Conservation (phyloP, 2,888 invertebrate species). For the Conistra vaccinii region DNA sequence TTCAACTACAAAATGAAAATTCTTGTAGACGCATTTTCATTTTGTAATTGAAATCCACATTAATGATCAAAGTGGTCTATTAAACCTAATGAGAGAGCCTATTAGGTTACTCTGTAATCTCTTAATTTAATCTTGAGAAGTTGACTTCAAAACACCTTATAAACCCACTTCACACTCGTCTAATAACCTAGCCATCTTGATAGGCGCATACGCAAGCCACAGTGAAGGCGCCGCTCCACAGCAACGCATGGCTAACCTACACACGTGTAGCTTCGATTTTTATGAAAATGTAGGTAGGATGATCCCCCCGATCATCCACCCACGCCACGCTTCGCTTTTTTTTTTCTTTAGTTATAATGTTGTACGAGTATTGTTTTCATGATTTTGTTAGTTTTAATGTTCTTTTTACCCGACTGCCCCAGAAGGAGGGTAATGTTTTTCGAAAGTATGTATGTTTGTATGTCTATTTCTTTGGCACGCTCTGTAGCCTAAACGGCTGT, state of each 20-base stretch:
- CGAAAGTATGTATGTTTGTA: too few species aligned
- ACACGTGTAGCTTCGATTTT: too few species aligned
- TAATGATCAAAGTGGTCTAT: background rate
- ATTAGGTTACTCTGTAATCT: background rate
- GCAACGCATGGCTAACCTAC: background rate
- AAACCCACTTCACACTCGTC: slow-evolving; percentile 28
- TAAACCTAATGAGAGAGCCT: background rate
- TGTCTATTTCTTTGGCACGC: too few species aligned
- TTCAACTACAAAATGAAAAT: too few species aligned
- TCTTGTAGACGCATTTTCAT: background rate
- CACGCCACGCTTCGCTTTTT: too few species aligned
- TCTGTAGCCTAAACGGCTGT: too few species aligned
- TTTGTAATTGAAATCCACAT: background rate
- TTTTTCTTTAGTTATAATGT: too few species aligned
- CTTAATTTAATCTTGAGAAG: slow-evolving; percentile 22
- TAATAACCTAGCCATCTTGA: slow-evolving; percentile 22
- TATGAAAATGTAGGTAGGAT: background rate
- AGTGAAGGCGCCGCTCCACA: background rate
- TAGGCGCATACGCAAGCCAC: slow-evolving; percentile 3
- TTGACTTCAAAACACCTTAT: slow-evolving; percentile 24
- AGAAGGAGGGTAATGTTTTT: too few species aligned
- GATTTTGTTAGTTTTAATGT: too few species aligned
- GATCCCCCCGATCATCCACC: background rate
- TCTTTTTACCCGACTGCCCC: too few species aligned
- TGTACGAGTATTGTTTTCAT: too few species aligned